Percentiles rank a stretch among this genome's conserved stretches.
Conservation (phyloP, 1,140 invertebrate species). For the Drosophila guanche region DNA sequence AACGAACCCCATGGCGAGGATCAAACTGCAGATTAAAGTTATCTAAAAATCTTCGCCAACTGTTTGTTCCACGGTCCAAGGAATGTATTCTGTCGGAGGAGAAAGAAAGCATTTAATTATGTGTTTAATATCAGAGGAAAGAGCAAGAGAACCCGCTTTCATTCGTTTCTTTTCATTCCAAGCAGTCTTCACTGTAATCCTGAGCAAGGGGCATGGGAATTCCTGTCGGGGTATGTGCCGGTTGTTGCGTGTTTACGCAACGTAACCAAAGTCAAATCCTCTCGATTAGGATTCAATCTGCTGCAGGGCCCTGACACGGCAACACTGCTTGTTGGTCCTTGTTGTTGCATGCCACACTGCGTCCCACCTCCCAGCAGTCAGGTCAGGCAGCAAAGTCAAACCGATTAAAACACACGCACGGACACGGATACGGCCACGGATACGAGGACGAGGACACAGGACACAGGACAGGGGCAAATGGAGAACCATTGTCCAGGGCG, state of each 20-base stretch:
- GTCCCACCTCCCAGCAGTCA: slow-evolving; percentile 37
- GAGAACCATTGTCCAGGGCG: slow-evolving; percentile 19
- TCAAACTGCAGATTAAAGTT: no score
- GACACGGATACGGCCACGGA: slow-evolving; percentile 20
- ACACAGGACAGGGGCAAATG: slow-evolving; percentile 7
- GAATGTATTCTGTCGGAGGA: no score
- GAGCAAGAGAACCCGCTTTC: no score
- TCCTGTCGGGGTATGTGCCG: slow-evolving; percentile 24
- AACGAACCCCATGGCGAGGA: no score
- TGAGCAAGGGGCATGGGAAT: neutral
- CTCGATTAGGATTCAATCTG: slow-evolving; percentile 82
- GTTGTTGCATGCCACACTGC: slow-evolving; percentile 31
- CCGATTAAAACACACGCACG: slow-evolving; percentile 71
- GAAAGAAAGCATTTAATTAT: no score
- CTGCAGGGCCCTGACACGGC: slow-evolving; percentile 45
- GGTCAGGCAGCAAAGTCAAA: slow-evolving; percentile 76
- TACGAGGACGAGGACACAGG: neutral
- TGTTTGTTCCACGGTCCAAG: no score
- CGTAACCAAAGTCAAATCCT: slow-evolving; percentile 82
- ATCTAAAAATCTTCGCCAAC: no score
- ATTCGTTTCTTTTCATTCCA: neutral
- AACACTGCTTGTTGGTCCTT: slow-evolving; percentile 61
- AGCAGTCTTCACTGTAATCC: slow-evolving; percentile 11
- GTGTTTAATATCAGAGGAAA: no score
- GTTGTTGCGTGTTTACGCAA: slow-evolving; percentile 81